Evolutionary conservation across 2,888 invertebrate species (phyloP), one percentile per base, ranked within the genome.

Genomic region (Apodemia mormo): DNA sequence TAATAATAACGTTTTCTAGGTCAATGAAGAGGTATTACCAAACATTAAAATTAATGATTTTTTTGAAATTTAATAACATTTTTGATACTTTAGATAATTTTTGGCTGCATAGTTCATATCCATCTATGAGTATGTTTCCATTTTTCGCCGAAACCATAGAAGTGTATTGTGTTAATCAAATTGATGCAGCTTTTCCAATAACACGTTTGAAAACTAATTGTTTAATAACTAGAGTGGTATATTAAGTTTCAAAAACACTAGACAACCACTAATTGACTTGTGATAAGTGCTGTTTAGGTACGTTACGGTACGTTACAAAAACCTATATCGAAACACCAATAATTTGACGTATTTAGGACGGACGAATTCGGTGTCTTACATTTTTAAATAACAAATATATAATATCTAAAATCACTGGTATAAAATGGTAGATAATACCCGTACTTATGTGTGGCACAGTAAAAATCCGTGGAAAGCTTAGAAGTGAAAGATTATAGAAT

Each of bases 391-490:
- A 45, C 30, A 58, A 58, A 58, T 58, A 30, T 58, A 58, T 6
- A 58, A 58, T 58, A 29, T 29, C 58, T 58, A 67, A 73, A 56
- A 68, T 40, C 69, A 71, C 70, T 75, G 77, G 74, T 79, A 79
- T 74, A 72, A 78, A 78, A 76, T 79, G 82, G 79, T 66, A 73
- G 69, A 78, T 76, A 76, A 86, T 90, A 92, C 90, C 91, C 90
- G 92, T 91, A 90, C 89, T 84, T 73, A 79, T 74, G 85, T 91
- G 85, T 91, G 91, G 89, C 89, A 90, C 90, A 82, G 82, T 80
- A 80, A 79, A 82, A 81, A 80, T 79, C 79, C 77, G 76, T 79
- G 80, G 77, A 76, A 68, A 33, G 6, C 40, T 64, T 54, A 29
- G 40, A 64, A 40, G 65, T 71, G 56, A 52, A 68, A 68, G 69